Evolutionary conservation across 2,113 vertebrate species (phyloP).

Genomic region (Montifringilla adamsi): DNA sequence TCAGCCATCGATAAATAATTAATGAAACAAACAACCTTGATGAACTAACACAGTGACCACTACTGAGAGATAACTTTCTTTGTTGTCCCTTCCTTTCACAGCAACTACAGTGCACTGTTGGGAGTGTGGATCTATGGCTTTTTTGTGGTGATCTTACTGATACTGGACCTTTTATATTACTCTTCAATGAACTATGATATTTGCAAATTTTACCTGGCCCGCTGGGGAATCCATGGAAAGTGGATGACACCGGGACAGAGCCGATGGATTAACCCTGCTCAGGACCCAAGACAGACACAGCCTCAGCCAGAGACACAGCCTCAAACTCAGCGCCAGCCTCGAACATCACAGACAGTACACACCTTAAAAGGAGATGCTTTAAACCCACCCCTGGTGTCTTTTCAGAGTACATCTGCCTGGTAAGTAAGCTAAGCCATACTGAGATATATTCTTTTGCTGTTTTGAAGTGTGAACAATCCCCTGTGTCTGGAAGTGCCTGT

Average conservation of each 20-base stretch:
- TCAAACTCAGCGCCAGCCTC: slow-evolving; percentile 62
- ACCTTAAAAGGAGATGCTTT: slow-evolving; percentile 81
- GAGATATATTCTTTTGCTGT: background rate
- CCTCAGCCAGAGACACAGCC: slow-evolving; percentile 66
- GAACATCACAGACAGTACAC: slow-evolving; percentile 79
- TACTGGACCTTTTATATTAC: slow-evolving; percentile 95
- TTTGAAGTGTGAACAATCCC: background rate
- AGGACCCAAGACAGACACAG: slow-evolving; percentile 73
- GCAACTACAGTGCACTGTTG: slow-evolving; percentile 94
- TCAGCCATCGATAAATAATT: background rate
- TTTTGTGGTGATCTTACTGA: slow-evolving; percentile 90
- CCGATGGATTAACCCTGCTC: slow-evolving; percentile 82
- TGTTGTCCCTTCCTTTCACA: slow-evolving; percentile 56
- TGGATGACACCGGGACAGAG: slow-evolving; percentile 89
- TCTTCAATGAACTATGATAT: slow-evolving; percentile 97
- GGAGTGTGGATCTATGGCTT: slow-evolving; percentile 99
- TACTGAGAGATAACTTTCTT: background rate
- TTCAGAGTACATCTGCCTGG: slow-evolving; percentile 93
- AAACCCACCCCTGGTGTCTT: slow-evolving; percentile 86
- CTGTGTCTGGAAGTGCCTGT: background rate
- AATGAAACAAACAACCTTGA: background rate
- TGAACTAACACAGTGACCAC: background rate
- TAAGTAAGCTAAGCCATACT: slow-evolving; percentile 79
- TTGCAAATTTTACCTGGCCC: slow-evolving; percentile 91
- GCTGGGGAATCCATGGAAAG: slow-evolving; percentile 91